Conservation (phyloP, 2,113 vertebrate species). For the Myocastor coypus region DNA sequence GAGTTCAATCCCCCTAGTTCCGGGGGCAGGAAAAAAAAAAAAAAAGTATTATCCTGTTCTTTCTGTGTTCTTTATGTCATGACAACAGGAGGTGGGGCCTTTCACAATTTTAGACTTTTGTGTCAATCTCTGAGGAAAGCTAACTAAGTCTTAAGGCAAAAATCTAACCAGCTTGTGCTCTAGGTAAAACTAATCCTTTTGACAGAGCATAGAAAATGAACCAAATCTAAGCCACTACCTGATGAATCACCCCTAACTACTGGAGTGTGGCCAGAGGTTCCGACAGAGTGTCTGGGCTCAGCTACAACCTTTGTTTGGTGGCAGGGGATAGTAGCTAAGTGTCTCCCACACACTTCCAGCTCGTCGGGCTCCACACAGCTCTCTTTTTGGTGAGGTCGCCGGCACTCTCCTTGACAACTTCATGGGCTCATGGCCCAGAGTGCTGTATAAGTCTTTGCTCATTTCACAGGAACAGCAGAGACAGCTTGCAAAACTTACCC, state of each 20-base stretch:
- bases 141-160: not conserved
- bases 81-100: not conserved
- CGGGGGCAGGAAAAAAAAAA: no score
- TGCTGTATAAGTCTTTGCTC: not conserved
- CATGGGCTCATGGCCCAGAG: not conserved
- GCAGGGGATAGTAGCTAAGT: not conserved
- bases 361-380: not conserved
- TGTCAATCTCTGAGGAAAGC: not conserved
- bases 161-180: not conserved
- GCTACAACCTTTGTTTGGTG: not conserved
- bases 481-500: not conserved
- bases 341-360: not conserved
- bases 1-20: no score
- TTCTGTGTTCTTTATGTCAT: not conserved
- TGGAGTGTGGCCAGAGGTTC: rapidly evolving
- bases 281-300: not conserved
- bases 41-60: no score
- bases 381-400: not conserved
- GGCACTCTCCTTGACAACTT: rapidly evolving
- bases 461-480: not conserved
- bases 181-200: not conserved
- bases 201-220: not conserved
- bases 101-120: not conserved
- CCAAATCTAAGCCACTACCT: not conserved
- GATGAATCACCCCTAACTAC: not conserved